Base-by-base conservation (phyloP, 1,140 invertebrate genomes). In the Nixonia krombeini region DNA sequence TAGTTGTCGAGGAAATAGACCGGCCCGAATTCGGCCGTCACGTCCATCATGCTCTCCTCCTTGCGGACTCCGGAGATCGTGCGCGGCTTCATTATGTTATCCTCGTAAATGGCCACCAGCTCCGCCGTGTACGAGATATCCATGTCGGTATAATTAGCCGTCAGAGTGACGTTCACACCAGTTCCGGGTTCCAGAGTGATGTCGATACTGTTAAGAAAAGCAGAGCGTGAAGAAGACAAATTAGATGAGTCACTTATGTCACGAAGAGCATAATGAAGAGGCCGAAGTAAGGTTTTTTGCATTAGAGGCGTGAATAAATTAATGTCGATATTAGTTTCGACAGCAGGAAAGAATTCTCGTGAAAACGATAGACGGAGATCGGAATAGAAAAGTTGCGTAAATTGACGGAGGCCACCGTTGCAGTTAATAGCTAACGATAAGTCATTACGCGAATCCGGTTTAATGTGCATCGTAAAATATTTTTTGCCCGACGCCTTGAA, bases 131-230 rank as follows among this genome's bases (percentile, higher is more conserved):
- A 95, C 7, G 90, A 91, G 1, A 91, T 86, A 56, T 93, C 92
- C 37, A 87, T 86, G 31, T 90, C 89, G 0, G 90, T 91, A 63
- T 90, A 88, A 69, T 91, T 92, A 0, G 89, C 92, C 23, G 80
- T 85, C 1, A 95, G 83, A 0, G 91, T 92, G 0, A 94, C 91
- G 76, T 94, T 94, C 17, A 93, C 89, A 5, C 89, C 93, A 0
- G 92, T 94, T 25, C 92, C 92, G 2, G 91, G 89, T 77, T 90
- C 88, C 33, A 93, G 75, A 49, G 82, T 82, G 59, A 87, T 83
- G 65, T 90, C 85, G n/a, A 92, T 85, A 55, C 86, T 87, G 57
- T 47, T 42, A n/a, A n/a, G 33, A 10, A 26, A 44, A 18, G 8
- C n/a, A 46, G 16, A 53, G n/a, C 18, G 13, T 8, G 47, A 58